Evolutionary conservation across 2,113 vertebrate species (phyloP).

Genomic region (Paraplagusia blochii): DNA sequence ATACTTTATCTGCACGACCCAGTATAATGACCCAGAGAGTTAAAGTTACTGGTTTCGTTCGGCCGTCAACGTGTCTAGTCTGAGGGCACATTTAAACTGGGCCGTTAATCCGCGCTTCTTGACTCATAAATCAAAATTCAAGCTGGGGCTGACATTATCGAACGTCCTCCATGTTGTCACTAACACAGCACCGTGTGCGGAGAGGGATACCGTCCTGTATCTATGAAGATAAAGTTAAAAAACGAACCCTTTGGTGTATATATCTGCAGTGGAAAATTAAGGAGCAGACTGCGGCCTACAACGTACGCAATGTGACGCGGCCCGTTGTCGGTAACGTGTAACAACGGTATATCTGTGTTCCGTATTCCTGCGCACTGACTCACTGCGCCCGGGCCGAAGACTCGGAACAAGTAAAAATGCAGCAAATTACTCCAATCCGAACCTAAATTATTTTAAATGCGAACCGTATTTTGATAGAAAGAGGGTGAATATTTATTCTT

Average conservation of each 20-base stretch:
- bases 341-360: not conserved
- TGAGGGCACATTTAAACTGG: not conserved
- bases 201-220: not conserved
- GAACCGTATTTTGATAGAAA: not conserved
- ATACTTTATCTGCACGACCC: too few relatives aligned
- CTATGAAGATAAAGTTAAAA: not conserved
- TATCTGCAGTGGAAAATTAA: constrained; percentile 5
- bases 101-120: constrained; percentile 27
- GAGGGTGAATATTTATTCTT: not conserved
- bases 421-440: not conserved
- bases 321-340: constrained; percentile 16
- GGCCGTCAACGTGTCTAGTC: not conserved
- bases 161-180: not conserved
- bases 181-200: not conserved
- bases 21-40: not conserved
- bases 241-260: not conserved
- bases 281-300: constrained; percentile 47
- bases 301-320: constrained; percentile 15
- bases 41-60: not conserved
- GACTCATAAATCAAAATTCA: constrained; percentile 17
- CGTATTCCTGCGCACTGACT: constrained; percentile 38
- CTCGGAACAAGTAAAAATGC: constrained; percentile 5
- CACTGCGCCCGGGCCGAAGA: constrained; percentile 38
- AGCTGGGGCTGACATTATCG: not conserved
- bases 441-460: not conserved